Evolutionary conservation across 2,113 vertebrate species (phyloP).

Genomic region (Hepsetus odoe): DNA sequence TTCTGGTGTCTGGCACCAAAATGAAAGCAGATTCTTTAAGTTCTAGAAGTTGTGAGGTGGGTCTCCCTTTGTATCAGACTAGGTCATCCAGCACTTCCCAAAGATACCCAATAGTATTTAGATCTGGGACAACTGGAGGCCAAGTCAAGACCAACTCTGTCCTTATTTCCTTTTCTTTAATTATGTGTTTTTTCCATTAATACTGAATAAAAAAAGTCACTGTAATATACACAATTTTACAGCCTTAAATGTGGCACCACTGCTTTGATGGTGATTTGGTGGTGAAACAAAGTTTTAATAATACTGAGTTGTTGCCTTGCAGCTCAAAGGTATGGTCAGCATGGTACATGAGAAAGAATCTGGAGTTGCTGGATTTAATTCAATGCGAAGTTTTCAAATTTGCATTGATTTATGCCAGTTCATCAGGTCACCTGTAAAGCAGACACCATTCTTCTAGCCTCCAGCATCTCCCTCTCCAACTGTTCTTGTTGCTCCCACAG

Average conservation of each 20-base stretch:
- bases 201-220: not conserved
- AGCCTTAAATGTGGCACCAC: too few relatives aligned
- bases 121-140: too few relatives aligned
- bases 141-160: too few relatives aligned
- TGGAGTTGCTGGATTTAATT: slow-evolving; percentile 50
- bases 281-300: too few relatives aligned
- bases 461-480: slow-evolving; percentile 93
- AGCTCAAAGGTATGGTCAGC: not conserved
- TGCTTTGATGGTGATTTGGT: too few relatives aligned
- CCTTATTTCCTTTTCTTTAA: not conserved
- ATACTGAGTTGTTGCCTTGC: not conserved
- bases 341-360: not conserved
- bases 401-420: not conserved
- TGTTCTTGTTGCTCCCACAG: slow-evolving; percentile 87
- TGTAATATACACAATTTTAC: too few relatives aligned
- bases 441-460: slow-evolving; percentile 94
- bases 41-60: too few relatives aligned
- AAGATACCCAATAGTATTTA: too few relatives aligned
- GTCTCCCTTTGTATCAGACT: too few relatives aligned
- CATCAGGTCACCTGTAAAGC: slow-evolving; percentile 81
- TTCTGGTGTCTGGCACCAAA: too few relatives aligned
- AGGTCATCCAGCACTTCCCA: too few relatives aligned
- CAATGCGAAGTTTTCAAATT: slow-evolving; percentile 14
- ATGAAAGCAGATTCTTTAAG: too few relatives aligned
- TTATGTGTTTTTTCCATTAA: not conserved